phyloP scores from a whole-genome alignment of 1,140 invertebrate species.

The Melanaphis sacchari region DNA sequence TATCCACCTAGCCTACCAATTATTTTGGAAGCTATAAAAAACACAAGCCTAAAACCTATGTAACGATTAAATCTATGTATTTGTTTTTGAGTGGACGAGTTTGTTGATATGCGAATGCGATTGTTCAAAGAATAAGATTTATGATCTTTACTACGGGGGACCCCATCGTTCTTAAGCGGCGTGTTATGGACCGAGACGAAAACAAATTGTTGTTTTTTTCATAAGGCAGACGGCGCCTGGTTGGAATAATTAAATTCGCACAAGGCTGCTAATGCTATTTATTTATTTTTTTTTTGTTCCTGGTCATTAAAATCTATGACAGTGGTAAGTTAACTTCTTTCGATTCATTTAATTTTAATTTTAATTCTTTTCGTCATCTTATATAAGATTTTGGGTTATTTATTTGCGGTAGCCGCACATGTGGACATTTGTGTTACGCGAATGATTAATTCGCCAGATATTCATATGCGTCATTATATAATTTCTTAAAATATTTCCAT shows the following conservation, averaged over 20 bases:
- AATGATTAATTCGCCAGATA: constrained; percentile 23
- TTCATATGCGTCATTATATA: background rate
- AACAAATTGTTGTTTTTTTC: background rate
- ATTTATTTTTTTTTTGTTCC: background rate
- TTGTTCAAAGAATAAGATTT: background rate
- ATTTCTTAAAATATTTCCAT: constrained; percentile 8
- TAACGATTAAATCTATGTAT: background rate
- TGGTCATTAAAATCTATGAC: constrained; percentile 1
- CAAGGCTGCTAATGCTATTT: background rate
- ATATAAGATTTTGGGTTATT: background rate
- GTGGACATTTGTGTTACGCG: background rate
- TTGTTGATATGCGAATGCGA: background rate
- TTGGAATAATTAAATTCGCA: constrained; percentile 25
- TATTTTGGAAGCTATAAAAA: no score
- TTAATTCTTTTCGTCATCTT: background rate
- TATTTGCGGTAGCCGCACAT: background rate
- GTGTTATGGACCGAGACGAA: background rate
- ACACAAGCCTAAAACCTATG: no score
- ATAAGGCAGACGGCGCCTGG: background rate
- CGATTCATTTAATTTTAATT: constrained; percentile 32
- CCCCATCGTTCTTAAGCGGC: background rate
- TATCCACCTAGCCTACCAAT: no score
- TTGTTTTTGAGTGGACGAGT: background rate
- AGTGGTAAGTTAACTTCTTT: background rate
- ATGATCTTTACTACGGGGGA: background rate